Evolutionary conservation across 2,888 invertebrate genomes (phyloP).

Genomic region (Acleris holmiana): DNA sequence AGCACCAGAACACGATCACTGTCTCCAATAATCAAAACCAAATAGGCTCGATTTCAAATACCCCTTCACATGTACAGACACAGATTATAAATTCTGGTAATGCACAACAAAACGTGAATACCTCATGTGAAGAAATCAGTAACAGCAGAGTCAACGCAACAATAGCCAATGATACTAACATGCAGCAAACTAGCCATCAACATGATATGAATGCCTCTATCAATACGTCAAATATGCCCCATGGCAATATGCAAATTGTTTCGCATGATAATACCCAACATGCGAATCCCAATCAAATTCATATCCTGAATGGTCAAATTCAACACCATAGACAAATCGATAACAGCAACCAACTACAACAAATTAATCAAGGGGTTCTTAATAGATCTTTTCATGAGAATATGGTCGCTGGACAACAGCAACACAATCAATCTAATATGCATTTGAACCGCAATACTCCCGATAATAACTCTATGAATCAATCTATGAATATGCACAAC

Average conservation of each 20-base stretch:
- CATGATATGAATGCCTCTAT: conserved; percentile 65
- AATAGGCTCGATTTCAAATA: conserved; percentile 72
- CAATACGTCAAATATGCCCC: conserved; percentile 65
- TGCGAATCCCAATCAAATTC: conserved; percentile 72
- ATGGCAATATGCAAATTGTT: conserved; percentile 74
- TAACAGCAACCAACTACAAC: conserved; percentile 67
- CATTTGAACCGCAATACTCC: conserved; percentile 69
- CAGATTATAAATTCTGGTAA: conserved; percentile 75
- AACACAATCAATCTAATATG: conserved; percentile 66
- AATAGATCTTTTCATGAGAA: conserved; percentile 73
- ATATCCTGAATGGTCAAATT: conserved; percentile 80
- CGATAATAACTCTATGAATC: conserved; percentile 70
- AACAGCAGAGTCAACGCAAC: conserved; percentile 69
- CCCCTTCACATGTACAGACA: conserved; percentile 66
- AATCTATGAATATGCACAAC: conserved; percentile 73
- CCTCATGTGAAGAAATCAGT: conserved; percentile 72
- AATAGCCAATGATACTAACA: conserved; percentile 60
- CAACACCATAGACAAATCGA: conserved; percentile 73
- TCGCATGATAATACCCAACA: conserved; percentile 68
- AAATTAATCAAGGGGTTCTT: conserved; percentile 60
- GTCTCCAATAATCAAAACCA: conserved; percentile 71
- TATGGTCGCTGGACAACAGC: conserved; percentile 63
- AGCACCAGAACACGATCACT: conserved; percentile 67
- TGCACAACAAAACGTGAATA: conserved; percentile 72
- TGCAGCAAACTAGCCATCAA: conserved; percentile 65